phyloP scores from a whole-genome alignment of 2,888 invertebrate species.

The Philaethria dido region DNA sequence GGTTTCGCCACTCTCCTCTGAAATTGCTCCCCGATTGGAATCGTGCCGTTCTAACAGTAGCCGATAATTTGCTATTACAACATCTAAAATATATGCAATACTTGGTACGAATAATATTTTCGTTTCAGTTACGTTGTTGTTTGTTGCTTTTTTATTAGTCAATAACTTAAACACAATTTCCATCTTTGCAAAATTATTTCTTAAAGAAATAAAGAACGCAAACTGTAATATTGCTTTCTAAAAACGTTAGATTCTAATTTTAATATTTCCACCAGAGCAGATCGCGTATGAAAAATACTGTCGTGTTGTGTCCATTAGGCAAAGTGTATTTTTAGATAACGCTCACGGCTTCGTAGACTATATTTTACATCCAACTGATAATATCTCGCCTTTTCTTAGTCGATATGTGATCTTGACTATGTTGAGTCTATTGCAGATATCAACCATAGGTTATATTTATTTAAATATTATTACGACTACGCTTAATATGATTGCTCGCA shows the following conservation, averaged over 20 bases:
- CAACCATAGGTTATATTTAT: background rate
- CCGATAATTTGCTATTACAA: slow-evolving; percentile 56
- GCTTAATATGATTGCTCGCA: too few relatives aligned
- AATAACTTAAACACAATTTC: background rate
- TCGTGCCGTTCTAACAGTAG: slow-evolving; percentile 60
- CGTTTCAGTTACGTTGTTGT: background rate
- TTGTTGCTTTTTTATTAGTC: background rate
- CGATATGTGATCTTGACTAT: background rate
- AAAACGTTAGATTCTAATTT: slow-evolving; percentile 72
- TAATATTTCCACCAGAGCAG: slow-evolving; percentile 67
- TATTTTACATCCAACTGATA: slow-evolving; percentile 54
- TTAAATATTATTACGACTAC: background rate
- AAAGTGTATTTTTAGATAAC: slow-evolving; percentile 71
- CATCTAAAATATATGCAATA: slow-evolving; percentile 44
- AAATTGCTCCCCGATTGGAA: slow-evolving; percentile 67
- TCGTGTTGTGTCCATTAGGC: slow-evolving; percentile 73
- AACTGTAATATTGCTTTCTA: slow-evolving; percentile 63
- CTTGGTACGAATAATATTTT: slow-evolving; percentile 16
- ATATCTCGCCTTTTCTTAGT: slow-evolving; percentile 46
- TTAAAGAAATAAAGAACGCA: slow-evolving; percentile 39
- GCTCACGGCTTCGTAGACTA: slow-evolving; percentile 58
- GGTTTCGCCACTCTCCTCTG: slow-evolving; percentile 75
- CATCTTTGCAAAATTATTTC: slow-evolving; percentile 38
- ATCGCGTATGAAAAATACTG: slow-evolving; percentile 69
- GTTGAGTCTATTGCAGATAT: background rate